Evolutionary conservation across 2,888 invertebrate species (phyloP).

Genomic region (Scaptomyza polygonia): DNA sequence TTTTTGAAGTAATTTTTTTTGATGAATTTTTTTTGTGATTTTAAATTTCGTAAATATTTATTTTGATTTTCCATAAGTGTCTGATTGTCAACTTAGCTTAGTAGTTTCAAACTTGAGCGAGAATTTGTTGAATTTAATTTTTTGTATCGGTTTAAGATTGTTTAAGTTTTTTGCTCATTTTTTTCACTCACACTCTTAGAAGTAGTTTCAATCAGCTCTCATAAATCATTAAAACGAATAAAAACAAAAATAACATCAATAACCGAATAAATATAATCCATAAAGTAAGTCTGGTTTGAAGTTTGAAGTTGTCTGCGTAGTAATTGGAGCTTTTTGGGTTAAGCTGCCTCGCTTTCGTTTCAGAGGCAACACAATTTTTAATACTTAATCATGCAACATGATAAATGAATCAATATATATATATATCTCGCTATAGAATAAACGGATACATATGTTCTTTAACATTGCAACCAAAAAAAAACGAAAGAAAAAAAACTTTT

Average conservation of each 20-base stretch:
- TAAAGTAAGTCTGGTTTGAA: not conserved
- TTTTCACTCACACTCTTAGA: not conserved
- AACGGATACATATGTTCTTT: not conserved
- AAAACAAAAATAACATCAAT: slow-evolving; percentile 2
- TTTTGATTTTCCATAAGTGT: too few species aligned
- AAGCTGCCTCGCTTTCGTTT: not conserved
- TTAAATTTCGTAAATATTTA: too few species aligned
- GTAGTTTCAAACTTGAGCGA: too few species aligned
- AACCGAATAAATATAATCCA: not conserved
- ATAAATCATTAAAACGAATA: slow-evolving; percentile 4
- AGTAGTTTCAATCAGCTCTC: not conserved
- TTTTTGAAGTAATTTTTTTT: too few species aligned
- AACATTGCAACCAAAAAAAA: not conserved
- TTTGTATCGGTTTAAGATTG: too few species aligned
- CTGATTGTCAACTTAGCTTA: too few species aligned
- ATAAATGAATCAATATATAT: slow-evolving; percentile 27
- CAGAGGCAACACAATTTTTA: not conserved
- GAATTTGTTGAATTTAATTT: too few species aligned
- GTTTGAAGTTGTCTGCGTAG: not conserved
- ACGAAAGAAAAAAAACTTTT: slow-evolving; percentile 12
- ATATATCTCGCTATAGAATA: too few species aligned
- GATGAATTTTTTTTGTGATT: too few species aligned
- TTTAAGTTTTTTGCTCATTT: not conserved
- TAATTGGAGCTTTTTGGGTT: not conserved
- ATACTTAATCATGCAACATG: slow-evolving; percentile 14